Conservation (phyloP, 2,888 invertebrate genomes). For the Mimachlamys varia region DNA sequence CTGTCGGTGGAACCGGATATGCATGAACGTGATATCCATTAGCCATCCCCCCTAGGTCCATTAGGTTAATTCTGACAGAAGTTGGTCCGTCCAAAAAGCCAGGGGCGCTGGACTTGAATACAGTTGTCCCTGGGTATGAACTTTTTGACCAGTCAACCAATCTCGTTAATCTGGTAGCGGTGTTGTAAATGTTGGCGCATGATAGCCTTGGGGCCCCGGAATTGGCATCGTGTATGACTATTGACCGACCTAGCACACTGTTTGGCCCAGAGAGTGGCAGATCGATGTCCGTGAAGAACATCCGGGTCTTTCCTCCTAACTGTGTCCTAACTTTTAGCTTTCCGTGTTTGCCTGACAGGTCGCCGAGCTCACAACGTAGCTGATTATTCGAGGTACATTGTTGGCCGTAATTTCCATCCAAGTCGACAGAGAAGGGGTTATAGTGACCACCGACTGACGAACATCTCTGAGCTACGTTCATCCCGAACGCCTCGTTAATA, state of each 20-base stretch:
- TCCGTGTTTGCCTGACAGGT: constrained; percentile 83
- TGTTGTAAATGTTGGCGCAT: constrained; percentile 85
- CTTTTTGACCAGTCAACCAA: constrained; percentile 48
- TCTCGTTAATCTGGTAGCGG: constrained; percentile 54
- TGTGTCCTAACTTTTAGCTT: constrained; percentile 72
- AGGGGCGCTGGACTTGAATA: constrained; percentile 45
- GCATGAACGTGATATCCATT: constrained; percentile 81
- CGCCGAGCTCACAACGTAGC: constrained; percentile 94
- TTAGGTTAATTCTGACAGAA: constrained; percentile 83
- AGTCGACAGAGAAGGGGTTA: constrained; percentile 88
- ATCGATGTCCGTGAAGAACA: constrained; percentile 88
- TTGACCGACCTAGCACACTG: constrained; percentile 90
- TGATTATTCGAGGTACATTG: constrained; percentile 85
- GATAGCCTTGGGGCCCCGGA: constrained; percentile 89
- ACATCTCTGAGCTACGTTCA: constrained; percentile 82
- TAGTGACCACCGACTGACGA: constrained; percentile 88
- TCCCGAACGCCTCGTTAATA: constrained; percentile 81
- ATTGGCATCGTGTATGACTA: constrained; percentile 93
- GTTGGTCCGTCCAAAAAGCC: constrained; percentile 55
- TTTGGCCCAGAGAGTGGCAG: constrained; percentile 90
- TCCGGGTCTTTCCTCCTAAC: constrained; percentile 47
- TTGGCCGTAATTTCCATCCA: constrained; percentile 62
- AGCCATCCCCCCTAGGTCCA: constrained; percentile 77
- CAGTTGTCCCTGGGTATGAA: constrained; percentile 23
- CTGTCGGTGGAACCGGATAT: constrained; percentile 77